A percentile compares a stretch with the other conserved stretches of the same genome.
Conservation (phyloP, 2,113 vertebrate species). For the Columbina picui region DNA sequence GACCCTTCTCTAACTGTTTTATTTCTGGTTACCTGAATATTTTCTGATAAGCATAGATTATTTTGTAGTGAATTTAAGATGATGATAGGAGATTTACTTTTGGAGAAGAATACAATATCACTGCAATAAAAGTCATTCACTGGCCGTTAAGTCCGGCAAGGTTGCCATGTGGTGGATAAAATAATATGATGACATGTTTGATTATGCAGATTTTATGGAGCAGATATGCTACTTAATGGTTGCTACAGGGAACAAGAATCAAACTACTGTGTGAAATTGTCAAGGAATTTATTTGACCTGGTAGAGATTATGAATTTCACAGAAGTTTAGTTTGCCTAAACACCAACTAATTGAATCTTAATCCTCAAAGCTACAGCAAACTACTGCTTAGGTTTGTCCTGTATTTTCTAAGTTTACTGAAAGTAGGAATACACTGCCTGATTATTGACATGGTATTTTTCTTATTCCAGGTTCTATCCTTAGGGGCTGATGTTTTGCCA, state of each 20-base stretch:
- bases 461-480: conserved; percentile 88
- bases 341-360: not conserved
- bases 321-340: not conserved
- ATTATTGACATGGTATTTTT: not conserved
- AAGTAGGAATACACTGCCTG: not conserved
- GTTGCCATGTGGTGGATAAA: not conserved
- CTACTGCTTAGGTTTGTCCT: not conserved
- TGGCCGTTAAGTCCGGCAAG: not conserved
- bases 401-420: not conserved
- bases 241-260: not conserved
- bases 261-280: not conserved
- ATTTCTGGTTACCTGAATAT: not conserved
- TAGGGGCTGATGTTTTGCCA: conserved; percentile 95
- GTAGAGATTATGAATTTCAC: not conserved
- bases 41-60: not conserved
- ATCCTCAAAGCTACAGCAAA: not conserved
- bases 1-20: not conserved
- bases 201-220: not conserved
- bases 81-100: not conserved
- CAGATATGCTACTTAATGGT: not conserved
- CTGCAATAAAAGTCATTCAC: not conserved
- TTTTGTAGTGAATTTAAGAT: not conserved
- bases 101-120: not conserved
- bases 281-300: not conserved
- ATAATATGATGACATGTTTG: not conserved